These are phyloP conservation scores for Zaprionus lineosus DNA, from an alignment of 2,888 invertebrate species.

Conservation along the genomic window DNA sequence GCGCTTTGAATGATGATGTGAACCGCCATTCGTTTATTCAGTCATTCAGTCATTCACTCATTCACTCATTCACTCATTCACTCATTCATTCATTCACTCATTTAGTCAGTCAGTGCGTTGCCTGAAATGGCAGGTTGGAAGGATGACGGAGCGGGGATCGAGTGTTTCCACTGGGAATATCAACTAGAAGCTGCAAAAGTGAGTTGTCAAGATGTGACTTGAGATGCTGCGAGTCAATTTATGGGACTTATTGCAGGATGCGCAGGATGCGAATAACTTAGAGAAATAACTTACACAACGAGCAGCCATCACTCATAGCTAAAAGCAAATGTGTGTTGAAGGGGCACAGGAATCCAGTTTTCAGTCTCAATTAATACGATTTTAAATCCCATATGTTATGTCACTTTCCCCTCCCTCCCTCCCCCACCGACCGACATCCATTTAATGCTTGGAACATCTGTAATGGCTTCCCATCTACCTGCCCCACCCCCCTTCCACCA, in stretches of 20 bases:
- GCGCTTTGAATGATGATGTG: constrained; percentile 35
- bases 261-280: not conserved
- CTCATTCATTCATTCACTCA: constrained; percentile 14
- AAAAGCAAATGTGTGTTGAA: too few species aligned
- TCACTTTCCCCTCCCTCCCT: too few species aligned
- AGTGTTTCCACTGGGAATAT: not conserved
- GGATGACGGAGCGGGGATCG: too few species aligned
- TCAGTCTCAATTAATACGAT: too few species aligned
- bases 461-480: too few species aligned
- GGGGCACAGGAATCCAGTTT: too few species aligned
- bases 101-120: constrained; percentile 41
- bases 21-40: constrained; percentile 17
- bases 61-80: not conserved
- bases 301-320: too few species aligned
- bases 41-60: constrained; percentile 8
- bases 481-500: not conserved
- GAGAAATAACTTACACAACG: too few species aligned
- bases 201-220: constrained; percentile 10
- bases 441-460: too few species aligned
- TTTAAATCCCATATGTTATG: too few species aligned
- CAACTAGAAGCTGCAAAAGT: not conserved
- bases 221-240: constrained; percentile 7
- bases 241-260: not conserved
- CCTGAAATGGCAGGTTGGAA: too few species aligned
- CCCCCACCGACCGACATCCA: too few species aligned